Percentiles rank a stretch among this genome's conserved stretches.
phyloP scores from a whole-genome alignment of 1,140 invertebrate species.

The Trichoplusia ni region DNA sequence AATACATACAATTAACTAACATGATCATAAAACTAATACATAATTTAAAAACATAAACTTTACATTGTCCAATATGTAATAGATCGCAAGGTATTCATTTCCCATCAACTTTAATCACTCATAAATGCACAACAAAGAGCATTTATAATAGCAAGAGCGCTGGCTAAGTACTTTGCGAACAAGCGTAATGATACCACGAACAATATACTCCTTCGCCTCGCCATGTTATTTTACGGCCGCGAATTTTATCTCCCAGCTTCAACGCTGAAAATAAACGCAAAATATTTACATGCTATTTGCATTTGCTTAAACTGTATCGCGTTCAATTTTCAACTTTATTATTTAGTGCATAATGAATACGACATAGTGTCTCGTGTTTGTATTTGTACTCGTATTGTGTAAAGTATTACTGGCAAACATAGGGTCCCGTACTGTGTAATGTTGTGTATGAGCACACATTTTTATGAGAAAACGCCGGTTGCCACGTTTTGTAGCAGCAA shows the following conservation, averaged over 20 bases:
- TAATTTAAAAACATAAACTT: conserved; percentile 26
- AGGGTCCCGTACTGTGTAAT: conserved; percentile 55
- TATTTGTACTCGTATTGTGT: conserved; percentile 47
- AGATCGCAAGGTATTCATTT: conserved; percentile 7
- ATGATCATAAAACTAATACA: conserved; percentile 16
- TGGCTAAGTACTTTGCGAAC: conserved; percentile 42
- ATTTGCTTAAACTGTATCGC: conserved; percentile 26
- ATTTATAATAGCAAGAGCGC: conserved; percentile 25
- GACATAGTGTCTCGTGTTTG: conserved; percentile 35
- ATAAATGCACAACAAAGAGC: conserved; percentile 29
- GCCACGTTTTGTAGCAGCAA: conserved; percentile 35
- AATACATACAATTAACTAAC: not conserved
- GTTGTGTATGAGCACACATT: conserved; percentile 51
- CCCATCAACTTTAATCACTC: conserved; percentile 37
- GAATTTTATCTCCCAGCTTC: conserved; percentile 57
- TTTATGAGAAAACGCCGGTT: conserved; percentile 51
- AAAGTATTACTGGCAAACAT: conserved; percentile 59
- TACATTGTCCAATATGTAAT: conserved; percentile 27
- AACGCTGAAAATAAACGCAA: conserved; percentile 51
- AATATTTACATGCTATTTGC: conserved; percentile 44
- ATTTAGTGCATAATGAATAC: conserved; percentile 32
- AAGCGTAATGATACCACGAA: conserved; percentile 45
- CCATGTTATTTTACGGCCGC: conserved; percentile 53
- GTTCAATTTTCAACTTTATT: conserved; percentile 48
- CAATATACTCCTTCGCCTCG: conserved; percentile 48